phyloP scores from a whole-genome alignment of 1,140 invertebrate genomes.

The Diachasma alloeum region DNA sequence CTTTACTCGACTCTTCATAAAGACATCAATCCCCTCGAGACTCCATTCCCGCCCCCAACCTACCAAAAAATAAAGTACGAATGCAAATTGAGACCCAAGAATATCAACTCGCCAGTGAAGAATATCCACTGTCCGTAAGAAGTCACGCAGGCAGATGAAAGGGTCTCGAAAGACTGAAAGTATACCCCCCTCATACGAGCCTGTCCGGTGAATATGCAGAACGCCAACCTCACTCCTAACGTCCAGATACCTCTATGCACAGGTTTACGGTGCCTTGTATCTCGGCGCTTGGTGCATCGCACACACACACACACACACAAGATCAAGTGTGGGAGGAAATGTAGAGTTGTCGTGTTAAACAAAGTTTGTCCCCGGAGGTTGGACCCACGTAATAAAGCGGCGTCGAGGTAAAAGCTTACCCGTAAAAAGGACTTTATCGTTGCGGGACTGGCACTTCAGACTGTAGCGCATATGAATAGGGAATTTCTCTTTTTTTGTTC shows the following conservation, averaged over 20 bases:
- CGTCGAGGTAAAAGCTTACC: conserved; percentile 30
- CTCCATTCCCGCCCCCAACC: no score
- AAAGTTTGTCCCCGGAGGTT: conserved; percentile 32
- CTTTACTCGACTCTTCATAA: no score
- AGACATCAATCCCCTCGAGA: no score
- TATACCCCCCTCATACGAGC: no score
- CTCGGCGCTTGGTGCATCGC: not conserved
- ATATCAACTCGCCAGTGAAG: no score
- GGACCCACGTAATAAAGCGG: conserved; percentile 34
- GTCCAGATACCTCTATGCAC: not conserved
- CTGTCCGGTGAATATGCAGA: not conserved
- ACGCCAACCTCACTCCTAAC: not conserved
- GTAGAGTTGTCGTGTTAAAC: conserved; percentile 26
- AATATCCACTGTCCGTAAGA: no score
- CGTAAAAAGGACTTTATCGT: conserved; percentile 38
- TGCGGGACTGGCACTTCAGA: conserved; percentile 23
- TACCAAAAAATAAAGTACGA: no score
- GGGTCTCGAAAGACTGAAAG: no score
- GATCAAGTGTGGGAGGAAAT: not conserved
- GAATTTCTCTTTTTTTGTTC: conserved; percentile 5
- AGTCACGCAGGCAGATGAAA: no score
- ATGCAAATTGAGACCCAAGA: no score
- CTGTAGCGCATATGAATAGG: conserved; percentile 30
- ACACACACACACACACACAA: not conserved
- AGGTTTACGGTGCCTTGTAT: not conserved